phyloP scores from a whole-genome alignment of 1,140 invertebrate species.

The Drosophila obscura region DNA sequence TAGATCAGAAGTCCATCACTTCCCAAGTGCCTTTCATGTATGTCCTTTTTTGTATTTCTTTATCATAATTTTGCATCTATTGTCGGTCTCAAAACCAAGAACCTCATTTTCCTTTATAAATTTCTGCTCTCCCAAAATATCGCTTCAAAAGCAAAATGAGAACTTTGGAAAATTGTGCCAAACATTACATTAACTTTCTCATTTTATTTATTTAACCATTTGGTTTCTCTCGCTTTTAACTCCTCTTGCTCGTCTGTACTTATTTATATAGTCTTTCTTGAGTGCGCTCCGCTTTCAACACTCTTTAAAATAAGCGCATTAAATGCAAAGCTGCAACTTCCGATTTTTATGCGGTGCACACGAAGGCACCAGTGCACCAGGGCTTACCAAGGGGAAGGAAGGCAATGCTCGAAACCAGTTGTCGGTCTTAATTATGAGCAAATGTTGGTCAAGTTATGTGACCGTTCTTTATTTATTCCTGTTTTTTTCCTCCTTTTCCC shows the following conservation, averaged over 20 bases:
- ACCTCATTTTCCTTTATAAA: too few species aligned
- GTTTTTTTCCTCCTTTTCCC: neutral
- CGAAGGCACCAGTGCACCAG: constrained; percentile 22
- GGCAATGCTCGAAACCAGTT: constrained; percentile 59
- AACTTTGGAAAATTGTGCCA: neutral
- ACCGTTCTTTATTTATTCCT: constrained; percentile 39
- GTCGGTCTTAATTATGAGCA: constrained; percentile 66
- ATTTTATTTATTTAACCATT: constrained; percentile 24
- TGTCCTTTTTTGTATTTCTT: too few species aligned
- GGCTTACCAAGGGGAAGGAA: neutral
- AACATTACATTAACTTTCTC: constrained; percentile 6
- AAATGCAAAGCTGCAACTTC: constrained; percentile 77
- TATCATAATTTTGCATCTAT: too few species aligned
- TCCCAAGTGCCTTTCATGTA: too few species aligned
- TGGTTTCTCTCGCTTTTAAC: neutral
- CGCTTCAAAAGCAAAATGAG: neutral
- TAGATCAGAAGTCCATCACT: too few species aligned
- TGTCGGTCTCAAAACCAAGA: too few species aligned
- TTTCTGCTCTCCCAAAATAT: too few species aligned
- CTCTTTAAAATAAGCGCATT: constrained; percentile 76
- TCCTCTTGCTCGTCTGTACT: constrained; percentile 4
- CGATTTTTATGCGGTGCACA: constrained; percentile 70
- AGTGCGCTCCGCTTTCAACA: constrained; percentile 64
- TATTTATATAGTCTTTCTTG: constrained; percentile 26
- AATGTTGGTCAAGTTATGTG: constrained; percentile 69